Percentiles rank a stretch among this genome's conserved stretches.
Evolutionary conservation across 2,797 vertebrate species (phyloP).

Genomic region (Alectoris magna): DNA sequence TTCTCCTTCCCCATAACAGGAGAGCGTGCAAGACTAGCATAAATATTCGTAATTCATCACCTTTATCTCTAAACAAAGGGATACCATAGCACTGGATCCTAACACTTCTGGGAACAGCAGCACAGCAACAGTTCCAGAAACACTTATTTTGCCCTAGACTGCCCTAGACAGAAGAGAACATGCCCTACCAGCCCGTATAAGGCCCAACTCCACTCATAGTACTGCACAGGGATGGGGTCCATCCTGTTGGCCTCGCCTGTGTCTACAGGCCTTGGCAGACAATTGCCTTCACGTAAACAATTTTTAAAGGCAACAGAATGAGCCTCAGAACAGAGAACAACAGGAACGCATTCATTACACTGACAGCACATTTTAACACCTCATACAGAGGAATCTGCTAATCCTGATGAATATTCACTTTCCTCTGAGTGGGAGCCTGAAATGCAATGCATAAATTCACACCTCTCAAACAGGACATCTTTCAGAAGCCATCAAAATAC

Average conservation of each 20-base stretch:
- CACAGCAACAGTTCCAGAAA: background rate
- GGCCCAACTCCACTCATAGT: background rate
- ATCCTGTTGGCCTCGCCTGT: background rate
- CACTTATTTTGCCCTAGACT: background rate
- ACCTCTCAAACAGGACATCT: conserved; percentile 24
- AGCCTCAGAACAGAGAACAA: conserved; percentile 3
- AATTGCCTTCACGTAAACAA: background rate
- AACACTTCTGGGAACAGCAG: background rate
- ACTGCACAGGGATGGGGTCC: background rate
- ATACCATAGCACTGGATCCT: background rate
- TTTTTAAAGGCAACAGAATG: background rate
- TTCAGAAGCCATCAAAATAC: conserved; percentile 22
- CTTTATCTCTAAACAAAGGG: background rate
- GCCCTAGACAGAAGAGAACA: background rate
- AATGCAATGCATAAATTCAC: conserved; percentile 61
- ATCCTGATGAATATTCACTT: conserved; percentile 42
- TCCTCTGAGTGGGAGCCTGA: conserved; percentile 2
- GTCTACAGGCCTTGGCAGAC: background rate
- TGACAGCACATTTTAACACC: conserved; percentile 7
- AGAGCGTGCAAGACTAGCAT: background rate
- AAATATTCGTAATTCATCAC: background rate
- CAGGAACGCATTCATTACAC: background rate
- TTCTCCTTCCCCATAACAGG: background rate
- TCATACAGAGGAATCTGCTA: conserved; percentile 23
- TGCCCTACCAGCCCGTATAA: background rate